Evolutionary conservation across 2,113 vertebrate genomes (phyloP).

Genomic region (Elgaria multicarinata): DNA sequence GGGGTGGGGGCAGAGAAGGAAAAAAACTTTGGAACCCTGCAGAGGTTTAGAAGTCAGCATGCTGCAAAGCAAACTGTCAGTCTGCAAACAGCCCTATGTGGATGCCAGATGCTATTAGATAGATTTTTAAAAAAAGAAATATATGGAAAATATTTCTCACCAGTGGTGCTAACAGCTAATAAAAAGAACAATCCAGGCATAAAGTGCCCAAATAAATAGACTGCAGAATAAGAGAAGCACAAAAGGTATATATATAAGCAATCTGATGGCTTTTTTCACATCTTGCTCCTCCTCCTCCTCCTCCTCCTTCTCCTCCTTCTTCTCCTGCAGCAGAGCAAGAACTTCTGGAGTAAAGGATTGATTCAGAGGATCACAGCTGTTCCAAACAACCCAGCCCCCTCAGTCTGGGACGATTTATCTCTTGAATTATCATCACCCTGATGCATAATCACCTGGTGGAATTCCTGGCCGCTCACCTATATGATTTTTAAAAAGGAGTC

Average conservation of each 20-base stretch:
- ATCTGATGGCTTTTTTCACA: too few relatives aligned
- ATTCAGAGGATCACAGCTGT: not conserved
- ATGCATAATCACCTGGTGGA: not conserved
- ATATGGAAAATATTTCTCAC: not conserved
- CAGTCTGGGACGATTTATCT: not conserved
- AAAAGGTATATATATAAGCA: too few relatives aligned
- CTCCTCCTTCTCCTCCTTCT: too few relatives aligned
- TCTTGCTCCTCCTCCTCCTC: too few relatives aligned
- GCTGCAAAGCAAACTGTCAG: not conserved
- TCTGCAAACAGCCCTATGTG: not conserved
- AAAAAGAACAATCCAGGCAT: not conserved
- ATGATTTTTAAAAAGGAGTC: not conserved
- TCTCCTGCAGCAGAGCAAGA: not conserved
- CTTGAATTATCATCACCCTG: not conserved
- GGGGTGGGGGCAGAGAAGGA: too few relatives aligned
- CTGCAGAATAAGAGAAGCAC: not conserved
- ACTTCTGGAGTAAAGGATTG: not conserved
- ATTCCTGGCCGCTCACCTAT: not conserved
- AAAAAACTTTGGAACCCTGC: not conserved
- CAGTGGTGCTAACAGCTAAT: not conserved
- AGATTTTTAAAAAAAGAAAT: not conserved
- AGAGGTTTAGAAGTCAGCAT: not conserved
- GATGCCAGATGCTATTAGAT: constrained; percentile 1
- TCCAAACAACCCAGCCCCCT: not conserved
- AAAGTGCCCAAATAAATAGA: constrained; percentile 13